Evolutionary conservation across 2,113 vertebrate species (phyloP).

Genomic region (Tenebrosternarchus preto): DNA sequence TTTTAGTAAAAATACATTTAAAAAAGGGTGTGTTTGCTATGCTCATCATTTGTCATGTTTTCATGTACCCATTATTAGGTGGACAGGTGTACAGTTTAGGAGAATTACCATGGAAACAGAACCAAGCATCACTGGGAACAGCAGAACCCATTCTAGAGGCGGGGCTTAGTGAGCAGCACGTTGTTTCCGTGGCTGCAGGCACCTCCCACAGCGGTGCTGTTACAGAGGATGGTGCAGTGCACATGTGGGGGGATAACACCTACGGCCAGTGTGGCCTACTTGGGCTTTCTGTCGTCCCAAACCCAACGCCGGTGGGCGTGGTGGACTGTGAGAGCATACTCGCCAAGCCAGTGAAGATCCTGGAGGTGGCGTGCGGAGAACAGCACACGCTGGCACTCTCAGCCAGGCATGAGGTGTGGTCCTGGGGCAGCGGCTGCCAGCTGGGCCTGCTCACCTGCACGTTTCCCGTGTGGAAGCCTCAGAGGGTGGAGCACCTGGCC

Average conservation of each 20-base stretch:
- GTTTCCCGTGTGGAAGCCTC: conserved; percentile 87
- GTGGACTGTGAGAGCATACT: conserved; percentile 77
- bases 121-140: conserved; percentile 45
- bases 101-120: conserved; percentile 83
- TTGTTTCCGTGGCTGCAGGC: conserved; percentile 86
- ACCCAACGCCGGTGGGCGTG: conserved; percentile 82
- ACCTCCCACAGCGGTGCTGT: conserved; percentile 89
- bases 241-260: conserved; percentile 95
- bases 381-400: conserved; percentile 90
- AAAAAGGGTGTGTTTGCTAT: too few relatives aligned
- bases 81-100: conserved; percentile 94
- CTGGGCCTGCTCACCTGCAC: conserved; percentile 79
- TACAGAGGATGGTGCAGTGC: conserved; percentile 84
- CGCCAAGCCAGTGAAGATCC: conserved; percentile 73
- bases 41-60: background rate
- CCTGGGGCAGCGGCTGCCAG: conserved; percentile 94
- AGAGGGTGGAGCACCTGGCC: conserved; percentile 87
- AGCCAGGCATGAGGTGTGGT: conserved; percentile 86
- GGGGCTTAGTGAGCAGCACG: conserved; percentile 78
- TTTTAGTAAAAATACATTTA: too few relatives aligned
- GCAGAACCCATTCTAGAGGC: conserved; percentile 79
- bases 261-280: conserved; percentile 89
- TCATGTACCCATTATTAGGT: conserved; percentile 66
- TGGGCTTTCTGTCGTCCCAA: conserved; percentile 75
- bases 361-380: conserved; percentile 91